phyloP scores from a whole-genome alignment of 2,888 invertebrate genomes.

The Sthenelais limicola region DNA sequence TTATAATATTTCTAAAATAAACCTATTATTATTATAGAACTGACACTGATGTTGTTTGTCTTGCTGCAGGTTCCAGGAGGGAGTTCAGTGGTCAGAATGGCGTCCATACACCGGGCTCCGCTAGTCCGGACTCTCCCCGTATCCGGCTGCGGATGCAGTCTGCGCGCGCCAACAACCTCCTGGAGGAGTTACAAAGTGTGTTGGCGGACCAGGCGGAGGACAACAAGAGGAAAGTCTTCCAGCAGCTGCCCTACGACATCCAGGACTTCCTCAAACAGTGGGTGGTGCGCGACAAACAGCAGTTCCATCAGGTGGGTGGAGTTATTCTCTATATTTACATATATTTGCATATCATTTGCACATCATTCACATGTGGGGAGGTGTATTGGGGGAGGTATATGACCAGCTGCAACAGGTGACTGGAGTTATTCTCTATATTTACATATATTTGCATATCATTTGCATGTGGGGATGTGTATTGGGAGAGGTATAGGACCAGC shows the following conservation, averaged over 20 bases:
- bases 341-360: too few species aligned
- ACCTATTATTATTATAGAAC: too few species aligned
- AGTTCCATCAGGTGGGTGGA: constrained; percentile 13
- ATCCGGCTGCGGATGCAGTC: constrained; percentile 13
- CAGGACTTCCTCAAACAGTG: constrained; percentile 37
- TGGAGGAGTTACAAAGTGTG: constrained; percentile 22
- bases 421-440: too few species aligned
- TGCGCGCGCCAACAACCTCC: neutral
- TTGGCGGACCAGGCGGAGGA: neutral
- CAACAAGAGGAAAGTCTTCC: constrained; percentile 17
- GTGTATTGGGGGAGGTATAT: too few species aligned
- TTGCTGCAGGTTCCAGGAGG: constrained; percentile 1
- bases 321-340: too few species aligned
- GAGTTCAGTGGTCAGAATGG: constrained; percentile 26
- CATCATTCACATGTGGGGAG: too few species aligned
- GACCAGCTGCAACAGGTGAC: too few species aligned
- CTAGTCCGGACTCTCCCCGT: constrained; percentile 20
- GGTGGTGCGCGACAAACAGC: constrained; percentile 12
- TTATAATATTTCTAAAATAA: too few species aligned
- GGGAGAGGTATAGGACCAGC: too few species aligned
- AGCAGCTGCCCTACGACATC: constrained; percentile 38
- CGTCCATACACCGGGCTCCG: neutral
- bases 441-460: too few species aligned
- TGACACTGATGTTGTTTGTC: too few species aligned
- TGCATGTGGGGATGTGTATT: too few species aligned